These are phyloP conservation scores for Lepus townsendii DNA, from an alignment of 2,797 vertebrate genomes.

Conservation along the genomic window DNA sequence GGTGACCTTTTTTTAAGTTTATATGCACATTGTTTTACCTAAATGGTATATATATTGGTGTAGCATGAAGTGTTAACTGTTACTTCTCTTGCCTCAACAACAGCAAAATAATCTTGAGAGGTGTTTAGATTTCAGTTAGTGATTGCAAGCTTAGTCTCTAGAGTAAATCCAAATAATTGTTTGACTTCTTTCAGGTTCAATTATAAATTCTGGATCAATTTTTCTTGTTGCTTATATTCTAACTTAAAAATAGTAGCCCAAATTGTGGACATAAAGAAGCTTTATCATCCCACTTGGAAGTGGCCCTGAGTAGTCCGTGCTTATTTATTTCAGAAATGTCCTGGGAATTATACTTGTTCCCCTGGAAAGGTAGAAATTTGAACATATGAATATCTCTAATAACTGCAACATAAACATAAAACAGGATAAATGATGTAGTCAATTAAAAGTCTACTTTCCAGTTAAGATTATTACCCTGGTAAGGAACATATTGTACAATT, in stretches of 20 bases:
- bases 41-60: background rate
- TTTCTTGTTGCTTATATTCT: background rate
- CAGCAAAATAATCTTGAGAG: background rate
- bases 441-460: conserved; percentile 18
- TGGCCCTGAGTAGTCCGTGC: background rate
- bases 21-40: background rate
- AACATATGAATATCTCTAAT: conserved; percentile 38
- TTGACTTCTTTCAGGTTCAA: background rate
- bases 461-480: conserved; percentile 1
- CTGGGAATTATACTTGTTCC: background rate
- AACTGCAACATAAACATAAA: background rate
- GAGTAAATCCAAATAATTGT: background rate
- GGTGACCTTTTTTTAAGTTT: background rate
- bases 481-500: background rate
- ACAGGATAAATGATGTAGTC: background rate
- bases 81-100: background rate
- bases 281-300: background rate
- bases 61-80: background rate
- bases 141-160: background rate
- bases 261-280: background rate
- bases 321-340: conserved; percentile 13
- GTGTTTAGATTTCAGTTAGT: background rate
- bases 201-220: background rate
- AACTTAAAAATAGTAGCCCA: background rate
- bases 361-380: background rate